phyloP scores from a whole-genome alignment of 2,797 vertebrate species.

The Lates japonicus region DNA sequence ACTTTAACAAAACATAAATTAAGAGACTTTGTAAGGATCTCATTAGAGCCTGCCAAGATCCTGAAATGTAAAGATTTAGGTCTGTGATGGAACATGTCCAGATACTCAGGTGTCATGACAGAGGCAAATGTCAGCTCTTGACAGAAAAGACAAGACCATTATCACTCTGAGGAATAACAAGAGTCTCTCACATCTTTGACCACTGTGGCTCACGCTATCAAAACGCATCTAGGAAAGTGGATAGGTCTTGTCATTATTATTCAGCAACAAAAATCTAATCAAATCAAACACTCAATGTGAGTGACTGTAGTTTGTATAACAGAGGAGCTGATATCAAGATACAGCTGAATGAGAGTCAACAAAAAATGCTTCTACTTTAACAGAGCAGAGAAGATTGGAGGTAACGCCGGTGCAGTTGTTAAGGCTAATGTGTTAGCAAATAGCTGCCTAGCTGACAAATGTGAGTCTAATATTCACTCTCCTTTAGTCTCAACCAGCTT shows the following conservation, averaged over 20 bases:
- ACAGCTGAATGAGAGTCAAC: neutral
- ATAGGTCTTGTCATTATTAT: neutral
- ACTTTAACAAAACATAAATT: slow-evolving; percentile 22
- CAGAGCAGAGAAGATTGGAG: too few relatives aligned
- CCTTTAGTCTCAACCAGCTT: too few relatives aligned
- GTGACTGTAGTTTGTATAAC: neutral
- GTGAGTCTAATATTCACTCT: too few relatives aligned
- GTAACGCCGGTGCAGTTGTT: neutral
- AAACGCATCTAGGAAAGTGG: neutral
- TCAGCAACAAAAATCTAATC: neutral
- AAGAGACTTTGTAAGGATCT: slow-evolving; percentile 11
- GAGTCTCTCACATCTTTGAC: slow-evolving; percentile 3
- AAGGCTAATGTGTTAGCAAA: too few relatives aligned
- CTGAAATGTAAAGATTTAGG: slow-evolving; percentile 11
- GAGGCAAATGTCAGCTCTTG: slow-evolving; percentile 41
- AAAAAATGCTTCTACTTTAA: neutral
- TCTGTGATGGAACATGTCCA: slow-evolving; percentile 3
- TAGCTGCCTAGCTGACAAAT: too few relatives aligned
- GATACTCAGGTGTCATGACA: slow-evolving; percentile 12
- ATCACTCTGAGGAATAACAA: slow-evolving; percentile 13
- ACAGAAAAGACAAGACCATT: slow-evolving; percentile 24
- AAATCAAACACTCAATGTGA: neutral
- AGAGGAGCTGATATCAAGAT: neutral
- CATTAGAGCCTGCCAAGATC: slow-evolving; percentile 6
- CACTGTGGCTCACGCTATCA: neutral